Evolutionary conservation across 1,140 invertebrate genomes (phyloP).

Genomic region (Zeugodacus cucurbitae): DNA sequence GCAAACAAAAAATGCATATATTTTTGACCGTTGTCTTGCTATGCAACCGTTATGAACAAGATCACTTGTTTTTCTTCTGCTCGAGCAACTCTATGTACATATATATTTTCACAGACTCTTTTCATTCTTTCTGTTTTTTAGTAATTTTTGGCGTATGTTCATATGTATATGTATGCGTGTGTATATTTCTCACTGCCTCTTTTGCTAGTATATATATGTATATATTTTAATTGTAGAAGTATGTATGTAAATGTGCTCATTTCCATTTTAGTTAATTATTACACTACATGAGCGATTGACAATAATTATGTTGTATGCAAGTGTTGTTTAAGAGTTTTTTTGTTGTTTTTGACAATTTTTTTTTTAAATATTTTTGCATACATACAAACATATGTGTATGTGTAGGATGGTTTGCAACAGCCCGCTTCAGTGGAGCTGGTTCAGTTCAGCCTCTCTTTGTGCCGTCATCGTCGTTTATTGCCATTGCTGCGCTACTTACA

Average conservation of each 20-base stretch:
- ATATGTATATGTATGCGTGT: not conserved
- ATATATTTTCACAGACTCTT: not conserved
- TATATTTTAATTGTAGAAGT: not conserved
- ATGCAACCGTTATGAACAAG: no score
- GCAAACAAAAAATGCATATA: no score
- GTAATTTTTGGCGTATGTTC: not conserved
- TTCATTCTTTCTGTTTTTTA: not conserved
- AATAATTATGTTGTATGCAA: not conserved
- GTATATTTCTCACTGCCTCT: not conserved
- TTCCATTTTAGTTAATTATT: no score
- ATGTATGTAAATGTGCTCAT: not conserved
- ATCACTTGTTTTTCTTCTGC: no score
- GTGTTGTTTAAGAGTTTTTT: not conserved
- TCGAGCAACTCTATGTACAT: not conserved
- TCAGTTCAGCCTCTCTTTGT: not conserved
- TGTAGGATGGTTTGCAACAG: not conserved
- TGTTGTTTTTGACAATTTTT: not conserved
- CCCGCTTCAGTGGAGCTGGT: not conserved
- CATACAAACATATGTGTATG: not conserved
- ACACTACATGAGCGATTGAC: not conserved
- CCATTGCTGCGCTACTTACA: conserved; percentile 48
- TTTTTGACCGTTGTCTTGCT: no score
- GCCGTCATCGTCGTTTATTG: not conserved
- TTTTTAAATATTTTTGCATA: not conserved
- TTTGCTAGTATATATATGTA: not conserved